phyloP scores from a whole-genome alignment of 2,888 invertebrate species.

The Andrena fulva region DNA sequence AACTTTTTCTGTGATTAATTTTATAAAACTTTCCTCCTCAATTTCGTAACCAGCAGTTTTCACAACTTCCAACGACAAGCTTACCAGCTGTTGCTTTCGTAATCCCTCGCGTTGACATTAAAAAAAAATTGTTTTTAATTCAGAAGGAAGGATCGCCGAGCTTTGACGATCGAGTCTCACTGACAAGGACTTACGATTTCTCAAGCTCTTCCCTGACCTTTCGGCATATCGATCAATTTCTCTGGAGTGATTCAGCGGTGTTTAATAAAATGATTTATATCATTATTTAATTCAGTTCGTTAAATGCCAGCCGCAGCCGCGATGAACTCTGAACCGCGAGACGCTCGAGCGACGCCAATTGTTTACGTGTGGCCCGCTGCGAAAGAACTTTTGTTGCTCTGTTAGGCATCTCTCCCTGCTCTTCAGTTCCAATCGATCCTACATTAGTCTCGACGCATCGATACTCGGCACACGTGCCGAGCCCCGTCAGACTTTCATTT shows the following conservation, averaged over 20 bases:
- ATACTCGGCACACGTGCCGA: constrained; percentile 12
- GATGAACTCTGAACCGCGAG: constrained; percentile 48
- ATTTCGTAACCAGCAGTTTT: too few species aligned
- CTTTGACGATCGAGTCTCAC: neutral
- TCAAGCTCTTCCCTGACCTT: constrained; percentile 25
- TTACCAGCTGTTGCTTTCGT: too few species aligned
- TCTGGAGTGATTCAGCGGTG: constrained; percentile 36
- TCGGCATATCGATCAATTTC: constrained; percentile 52
- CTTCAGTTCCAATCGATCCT: constrained; percentile 35
- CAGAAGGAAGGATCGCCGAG: neutral
- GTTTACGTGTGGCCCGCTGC: constrained; percentile 32
- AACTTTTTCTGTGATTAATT: too few species aligned
- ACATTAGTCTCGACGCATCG: constrained; percentile 22
- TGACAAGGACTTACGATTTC: constrained; percentile 6
- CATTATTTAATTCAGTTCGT: constrained; percentile 62
- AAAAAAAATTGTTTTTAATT: neutral
- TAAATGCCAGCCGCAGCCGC: constrained; percentile 38
- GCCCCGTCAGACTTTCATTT: constrained; percentile 39
- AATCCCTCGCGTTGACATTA: neutral
- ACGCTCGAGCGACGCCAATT: neutral
- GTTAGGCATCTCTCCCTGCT: neutral
- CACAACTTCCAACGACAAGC: too few species aligned
- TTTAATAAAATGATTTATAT: constrained; percentile 67
- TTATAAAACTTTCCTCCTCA: too few species aligned
- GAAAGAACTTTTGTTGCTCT: constrained; percentile 21